A percentile compares a stretch with the other conserved stretches of the same genome.
Evolutionary conservation across 2,113 vertebrate species (phyloP).

Genomic region (Sphaerodactylus townsendi): DNA sequence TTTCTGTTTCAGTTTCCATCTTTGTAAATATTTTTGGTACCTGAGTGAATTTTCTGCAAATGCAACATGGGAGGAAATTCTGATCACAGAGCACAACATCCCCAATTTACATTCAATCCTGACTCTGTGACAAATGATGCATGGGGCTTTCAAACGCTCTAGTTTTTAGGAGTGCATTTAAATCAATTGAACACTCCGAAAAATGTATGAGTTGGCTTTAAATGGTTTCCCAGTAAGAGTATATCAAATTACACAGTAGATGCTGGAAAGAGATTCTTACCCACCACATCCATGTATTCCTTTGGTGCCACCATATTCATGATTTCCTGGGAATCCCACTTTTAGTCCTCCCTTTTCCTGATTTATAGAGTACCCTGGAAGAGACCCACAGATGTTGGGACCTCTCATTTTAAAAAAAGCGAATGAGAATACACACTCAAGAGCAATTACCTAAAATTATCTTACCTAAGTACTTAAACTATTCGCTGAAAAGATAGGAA

Average conservation of each 20-base stretch:
- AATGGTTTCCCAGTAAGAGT: background rate
- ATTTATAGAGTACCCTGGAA: too few species aligned
- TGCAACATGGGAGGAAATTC: background rate
- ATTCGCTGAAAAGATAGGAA: background rate
- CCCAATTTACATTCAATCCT: background rate
- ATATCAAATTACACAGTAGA: constrained; percentile 4
- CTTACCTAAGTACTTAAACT: background rate
- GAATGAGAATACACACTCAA: background rate
- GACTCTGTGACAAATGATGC: too few species aligned
- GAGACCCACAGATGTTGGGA: background rate
- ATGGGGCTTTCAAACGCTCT: background rate
- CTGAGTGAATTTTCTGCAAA: background rate
- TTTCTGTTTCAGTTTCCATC: background rate
- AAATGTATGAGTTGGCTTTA: background rate
- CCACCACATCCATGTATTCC: background rate
- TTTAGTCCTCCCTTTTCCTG: too few species aligned
- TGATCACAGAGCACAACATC: background rate
- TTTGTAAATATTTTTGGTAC: background rate
- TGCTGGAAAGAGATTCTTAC: background rate
- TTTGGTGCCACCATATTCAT: background rate
- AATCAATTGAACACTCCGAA: background rate
- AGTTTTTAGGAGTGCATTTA: background rate
- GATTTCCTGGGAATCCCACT: background rate
- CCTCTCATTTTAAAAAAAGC: background rate
- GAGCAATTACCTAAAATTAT: background rate